phyloP scores from a whole-genome alignment of 2,797 vertebrate genomes.

The Pseudochirops cupreus region DNA sequence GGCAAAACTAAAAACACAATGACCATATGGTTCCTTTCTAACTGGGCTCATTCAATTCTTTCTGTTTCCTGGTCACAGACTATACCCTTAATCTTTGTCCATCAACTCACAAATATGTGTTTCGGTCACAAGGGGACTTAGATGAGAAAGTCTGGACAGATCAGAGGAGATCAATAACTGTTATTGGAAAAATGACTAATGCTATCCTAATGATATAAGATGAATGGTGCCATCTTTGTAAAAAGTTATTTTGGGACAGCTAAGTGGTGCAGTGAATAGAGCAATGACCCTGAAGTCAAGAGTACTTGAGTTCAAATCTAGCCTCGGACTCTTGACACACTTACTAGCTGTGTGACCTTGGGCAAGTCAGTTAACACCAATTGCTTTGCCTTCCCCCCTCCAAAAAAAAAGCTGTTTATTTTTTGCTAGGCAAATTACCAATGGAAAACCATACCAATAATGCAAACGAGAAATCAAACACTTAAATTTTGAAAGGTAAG shows the following conservation, averaged over 20 bases:
- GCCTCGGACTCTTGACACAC: no score
- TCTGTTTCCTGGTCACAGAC: not conserved
- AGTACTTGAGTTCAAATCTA: no score
- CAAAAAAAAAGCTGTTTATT: not conserved
- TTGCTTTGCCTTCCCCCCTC: no score
- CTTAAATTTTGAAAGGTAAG: not conserved
- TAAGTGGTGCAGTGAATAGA: no score
- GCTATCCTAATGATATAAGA: not conserved
- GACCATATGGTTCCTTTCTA: not conserved
- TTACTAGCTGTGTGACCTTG: no score
- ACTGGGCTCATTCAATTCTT: not conserved
- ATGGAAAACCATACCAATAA: not conserved
- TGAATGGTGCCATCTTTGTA: not conserved
- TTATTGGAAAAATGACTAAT: not conserved
- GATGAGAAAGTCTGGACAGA: not conserved
- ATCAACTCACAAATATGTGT: not conserved
- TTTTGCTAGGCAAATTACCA: not conserved
- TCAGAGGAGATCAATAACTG: not conserved
- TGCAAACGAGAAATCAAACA: not conserved
- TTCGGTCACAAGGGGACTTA: not conserved
- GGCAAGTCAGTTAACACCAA: no score
- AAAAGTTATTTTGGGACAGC: not conserved
- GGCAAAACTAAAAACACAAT: not conserved
- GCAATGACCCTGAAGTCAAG: no score
- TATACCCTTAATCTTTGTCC: not conserved